Conservation (phyloP, 1,140 invertebrate genomes). For the Meteorus sp. region DNA sequence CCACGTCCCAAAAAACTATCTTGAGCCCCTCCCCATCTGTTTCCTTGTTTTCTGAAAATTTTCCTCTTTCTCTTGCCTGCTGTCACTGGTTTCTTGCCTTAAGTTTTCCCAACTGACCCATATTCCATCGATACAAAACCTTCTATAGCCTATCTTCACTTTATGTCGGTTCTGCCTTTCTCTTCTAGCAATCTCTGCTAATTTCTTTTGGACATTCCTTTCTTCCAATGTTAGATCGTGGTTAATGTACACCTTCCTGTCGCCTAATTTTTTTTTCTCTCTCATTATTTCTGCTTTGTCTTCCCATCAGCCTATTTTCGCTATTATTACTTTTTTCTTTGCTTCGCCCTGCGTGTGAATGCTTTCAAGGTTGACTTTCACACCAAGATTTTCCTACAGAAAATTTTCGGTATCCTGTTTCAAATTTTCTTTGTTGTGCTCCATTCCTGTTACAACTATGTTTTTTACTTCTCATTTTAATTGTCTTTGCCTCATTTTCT, state of each 20-base stretch:
- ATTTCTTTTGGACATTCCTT: background rate
- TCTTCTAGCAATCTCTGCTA: background rate
- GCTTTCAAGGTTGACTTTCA: background rate
- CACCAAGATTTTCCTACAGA: background rate
- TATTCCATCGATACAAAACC: background rate
- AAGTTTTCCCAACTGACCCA: background rate
- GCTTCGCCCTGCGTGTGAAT: background rate
- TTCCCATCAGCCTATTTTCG: no score
- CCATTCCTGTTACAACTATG: no score
- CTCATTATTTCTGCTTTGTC: conserved; percentile 7
- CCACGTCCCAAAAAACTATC: conserved; percentile 24
- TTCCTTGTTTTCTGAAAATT: conserved; percentile 7
- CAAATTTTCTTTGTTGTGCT: no score
- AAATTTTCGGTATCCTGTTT: background rate
- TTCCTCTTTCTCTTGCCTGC: background rate
- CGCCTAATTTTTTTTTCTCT: background rate
- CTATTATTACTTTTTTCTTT: no score
- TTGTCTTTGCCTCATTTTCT: no score
- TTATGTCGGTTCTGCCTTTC: background rate
- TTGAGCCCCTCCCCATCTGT: background rate
- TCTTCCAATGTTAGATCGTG: background rate
- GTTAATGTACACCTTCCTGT: conserved; percentile 1
- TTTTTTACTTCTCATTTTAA: no score
- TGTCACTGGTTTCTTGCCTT: conserved; percentile 4
- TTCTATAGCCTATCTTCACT: background rate